Evolutionary conservation across 2,113 vertebrate species (phyloP), one percentile per base, ranked within the genome.

Genomic region (Sapajus apella): DNA sequence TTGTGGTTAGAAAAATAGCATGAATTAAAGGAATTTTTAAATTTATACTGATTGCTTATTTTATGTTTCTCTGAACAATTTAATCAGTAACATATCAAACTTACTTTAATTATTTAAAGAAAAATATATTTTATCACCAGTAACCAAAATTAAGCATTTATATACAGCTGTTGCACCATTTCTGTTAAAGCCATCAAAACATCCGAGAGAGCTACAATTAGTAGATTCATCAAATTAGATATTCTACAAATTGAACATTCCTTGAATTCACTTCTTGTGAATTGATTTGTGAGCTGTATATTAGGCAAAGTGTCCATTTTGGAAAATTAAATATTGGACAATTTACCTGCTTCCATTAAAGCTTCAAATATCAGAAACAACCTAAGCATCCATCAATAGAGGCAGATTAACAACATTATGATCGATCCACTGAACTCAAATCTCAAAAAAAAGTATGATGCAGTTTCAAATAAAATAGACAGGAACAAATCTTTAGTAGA

Each of bases 31-130:
- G 5, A 84, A 27, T 81, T 58, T 55, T 96, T 76, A 40, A 94
- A 89, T 70, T 47, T 73, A 32, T 47, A 61, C 40, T 47, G 64
- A 88, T 55, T 47, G 30, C 16, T 91, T 27, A 43, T 84, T 91
- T 91, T 80, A 58, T 66, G 45, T 83, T 55, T 45, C 20, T 37
- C 12, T 68, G 23, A 40, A 35, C 5, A 94, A 77, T 37, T 92
- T 70, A 23, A 45, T 58, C 52, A 79, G 30, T 70, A 83, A 90
- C 23, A 68, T 89, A 77, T 55, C 76, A 90, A 45, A 9, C 47
- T 92, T 89, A 55, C 27, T 88, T 95, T 47, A 90, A 35, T 85
- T 94, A 92, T 72, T 70, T 97, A 91, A 68, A 84, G 37, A 95
- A 95, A 96, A 88, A 4, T 27, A 52, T 72, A 35, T 68, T 77